Conservation (phyloP, 1,140 invertebrate species). For the Macrobrachium rosenbergii region DNA sequence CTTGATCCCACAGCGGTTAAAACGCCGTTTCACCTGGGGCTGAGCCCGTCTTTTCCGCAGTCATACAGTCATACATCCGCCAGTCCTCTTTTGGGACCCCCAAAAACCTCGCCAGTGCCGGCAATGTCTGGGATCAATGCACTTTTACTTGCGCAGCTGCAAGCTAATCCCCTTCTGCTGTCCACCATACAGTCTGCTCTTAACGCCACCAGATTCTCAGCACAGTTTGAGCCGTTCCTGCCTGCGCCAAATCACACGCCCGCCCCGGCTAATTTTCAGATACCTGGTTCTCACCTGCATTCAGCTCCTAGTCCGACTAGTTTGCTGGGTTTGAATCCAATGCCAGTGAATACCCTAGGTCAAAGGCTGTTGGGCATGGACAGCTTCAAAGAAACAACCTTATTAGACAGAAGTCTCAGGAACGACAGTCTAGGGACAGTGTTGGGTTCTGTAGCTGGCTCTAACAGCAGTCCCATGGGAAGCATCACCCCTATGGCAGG, state of each 20-base stretch:
- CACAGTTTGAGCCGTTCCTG: background rate
- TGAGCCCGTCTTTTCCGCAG: constrained; percentile 49
- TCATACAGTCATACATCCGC: background rate
- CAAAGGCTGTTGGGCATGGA: background rate
- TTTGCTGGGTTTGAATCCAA: background rate
- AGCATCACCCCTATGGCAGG: background rate
- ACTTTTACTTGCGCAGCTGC: constrained; percentile 43
- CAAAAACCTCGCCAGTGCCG: background rate
- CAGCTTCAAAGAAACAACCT: background rate
- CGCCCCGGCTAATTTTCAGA: background rate
- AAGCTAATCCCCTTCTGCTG: constrained; percentile 51
- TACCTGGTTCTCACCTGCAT: background rate
- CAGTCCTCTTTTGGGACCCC: background rate
- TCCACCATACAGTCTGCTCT: constrained; percentile 40
- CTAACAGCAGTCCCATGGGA: no score
- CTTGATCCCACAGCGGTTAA: background rate
- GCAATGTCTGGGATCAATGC: constrained; percentile 40
- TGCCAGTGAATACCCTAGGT: background rate
- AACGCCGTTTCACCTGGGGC: constrained; percentile 29
- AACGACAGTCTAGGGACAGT: no score
- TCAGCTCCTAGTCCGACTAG: background rate
- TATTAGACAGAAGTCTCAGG: no score
- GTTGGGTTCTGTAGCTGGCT: no score
- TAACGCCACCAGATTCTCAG: background rate
- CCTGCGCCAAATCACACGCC: background rate